Evolutionary conservation across 2,888 invertebrate species (phyloP).

Genomic region (Taphrorychus bicolor): DNA sequence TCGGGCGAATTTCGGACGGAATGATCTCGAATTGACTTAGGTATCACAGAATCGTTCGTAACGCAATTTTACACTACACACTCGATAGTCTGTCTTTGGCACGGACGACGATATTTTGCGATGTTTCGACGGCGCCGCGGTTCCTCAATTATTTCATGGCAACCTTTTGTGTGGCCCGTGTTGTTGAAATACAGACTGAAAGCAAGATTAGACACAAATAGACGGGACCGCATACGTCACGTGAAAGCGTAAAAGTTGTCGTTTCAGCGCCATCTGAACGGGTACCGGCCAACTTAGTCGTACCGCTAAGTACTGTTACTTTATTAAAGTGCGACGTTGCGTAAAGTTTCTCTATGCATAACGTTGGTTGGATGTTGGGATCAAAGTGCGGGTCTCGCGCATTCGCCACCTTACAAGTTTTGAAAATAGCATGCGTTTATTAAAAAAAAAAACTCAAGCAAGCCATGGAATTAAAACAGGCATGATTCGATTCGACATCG

Average conservation of each 20-base stretch:
- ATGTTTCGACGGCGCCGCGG: conserved; percentile 17
- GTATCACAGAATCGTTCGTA: conserved; percentile 18
- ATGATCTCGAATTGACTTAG: conserved; percentile 14
- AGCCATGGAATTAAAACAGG: too few species aligned
- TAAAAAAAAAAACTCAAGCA: too few species aligned
- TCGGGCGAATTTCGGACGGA: conserved; percentile 6
- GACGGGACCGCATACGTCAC: conserved; percentile 46
- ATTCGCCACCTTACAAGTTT: not conserved
- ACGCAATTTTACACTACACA: conserved; percentile 15
- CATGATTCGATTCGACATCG: too few species aligned
- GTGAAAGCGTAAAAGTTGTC: conserved; percentile 39
- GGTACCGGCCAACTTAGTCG: not conserved
- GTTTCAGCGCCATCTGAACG: conserved; percentile 26
- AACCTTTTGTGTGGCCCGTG: conserved; percentile 46
- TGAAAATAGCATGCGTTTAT: too few species aligned
- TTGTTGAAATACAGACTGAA: conserved; percentile 46
- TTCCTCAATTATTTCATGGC: conserved; percentile 37
- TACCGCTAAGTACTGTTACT: conserved; percentile 24
- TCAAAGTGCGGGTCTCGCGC: not conserved
- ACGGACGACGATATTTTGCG: conserved; percentile 12
- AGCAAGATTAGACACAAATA: conserved; percentile 47
- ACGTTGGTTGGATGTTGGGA: not conserved
- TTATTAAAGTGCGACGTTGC: conserved; percentile 3
- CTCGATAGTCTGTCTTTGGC: not conserved
- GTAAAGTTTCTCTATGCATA: not conserved